phyloP scores from a whole-genome alignment of 2,797 vertebrate species.

The Eleutherodactylus coqui region DNA sequence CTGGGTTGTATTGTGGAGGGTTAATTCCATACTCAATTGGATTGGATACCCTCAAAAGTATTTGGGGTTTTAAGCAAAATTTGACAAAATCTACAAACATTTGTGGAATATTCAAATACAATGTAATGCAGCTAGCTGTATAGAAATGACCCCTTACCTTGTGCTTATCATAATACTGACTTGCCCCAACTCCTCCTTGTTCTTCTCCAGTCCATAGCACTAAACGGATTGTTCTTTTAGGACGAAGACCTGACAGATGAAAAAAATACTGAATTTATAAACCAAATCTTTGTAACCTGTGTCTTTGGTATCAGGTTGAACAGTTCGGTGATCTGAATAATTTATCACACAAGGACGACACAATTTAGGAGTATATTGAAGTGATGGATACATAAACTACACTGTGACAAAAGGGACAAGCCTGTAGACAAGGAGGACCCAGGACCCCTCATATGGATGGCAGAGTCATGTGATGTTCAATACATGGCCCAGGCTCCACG shows the following conservation, averaged over 20 bases:
- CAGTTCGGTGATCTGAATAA: background rate
- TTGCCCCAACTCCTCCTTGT: constrained; percentile 86
- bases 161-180: constrained; percentile 87
- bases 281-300: background rate
- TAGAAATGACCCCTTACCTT: constrained; percentile 78
- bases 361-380: background rate
- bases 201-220: constrained; percentile 94
- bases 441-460: too few species aligned
- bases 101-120: background rate
- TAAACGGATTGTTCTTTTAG: constrained; percentile 89
- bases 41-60: background rate
- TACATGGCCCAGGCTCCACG: too few species aligned
- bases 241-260: constrained; percentile 77
- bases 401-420: background rate
- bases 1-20: too few species aligned
- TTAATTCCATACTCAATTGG: background rate
- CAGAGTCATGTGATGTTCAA: too few species aligned
- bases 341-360: background rate
- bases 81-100: background rate
- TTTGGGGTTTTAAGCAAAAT: background rate
- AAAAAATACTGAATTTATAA: background rate
- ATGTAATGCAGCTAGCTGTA: background rate
- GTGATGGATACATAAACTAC: background rate
- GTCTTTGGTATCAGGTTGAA: background rate
- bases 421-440: too few species aligned